Base-by-base conservation (phyloP, 2,113 vertebrate genomes). In the Chaetodon auriga region DNA sequence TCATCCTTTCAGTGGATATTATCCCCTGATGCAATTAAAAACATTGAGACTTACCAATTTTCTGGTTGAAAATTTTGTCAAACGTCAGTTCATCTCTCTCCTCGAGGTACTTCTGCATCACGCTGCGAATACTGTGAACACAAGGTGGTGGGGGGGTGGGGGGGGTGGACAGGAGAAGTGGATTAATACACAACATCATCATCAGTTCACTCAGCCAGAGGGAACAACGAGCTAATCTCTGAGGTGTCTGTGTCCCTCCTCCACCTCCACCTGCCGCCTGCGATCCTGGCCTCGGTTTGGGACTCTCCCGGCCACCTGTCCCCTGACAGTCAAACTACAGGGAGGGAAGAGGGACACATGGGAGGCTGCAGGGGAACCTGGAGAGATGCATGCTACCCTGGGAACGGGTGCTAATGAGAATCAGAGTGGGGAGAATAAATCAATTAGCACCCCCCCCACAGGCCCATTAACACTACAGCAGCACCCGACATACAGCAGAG, bases 31-130 rank as follows among this genome's bases (percentile, higher is more conserved):
- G 35, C 0, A 1, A 66, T 30, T 23, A 35, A 68, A 35, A 75
- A 63, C 0, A 6, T 21, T 49, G 16, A 21, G 1, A 96, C 98
- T 98, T 85, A 99, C 98, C 98, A 19, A 99, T 99, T 92, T 96
- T 99, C 95, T 99, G 98, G 90, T 97, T 96, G 95, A 99, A 99
- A 85, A 99, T 98, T 94, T 99, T 99, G 96, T 99, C 97, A 0
- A 99, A 99, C 46, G 98, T 96, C 80, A 98, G 93, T 90, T 99
- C 98, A 16, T 97, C 96, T 90, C 98, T 96, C 69, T 99, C 98
- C 88, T 97, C 96, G 1, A 99, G 96, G 88, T 99, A 99, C 89
- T 98, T 99, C 95, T 99, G 98, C 98, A 99, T 99, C 87, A 99
- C 98, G 6, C 97, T 99, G 91, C 98, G 98, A 92, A 99, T 99